Evolutionary conservation across 2,113 vertebrate species (phyloP), one percentile per base, ranked within the genome.

Genomic region (Tympanuchus pallidicinctus): DNA sequence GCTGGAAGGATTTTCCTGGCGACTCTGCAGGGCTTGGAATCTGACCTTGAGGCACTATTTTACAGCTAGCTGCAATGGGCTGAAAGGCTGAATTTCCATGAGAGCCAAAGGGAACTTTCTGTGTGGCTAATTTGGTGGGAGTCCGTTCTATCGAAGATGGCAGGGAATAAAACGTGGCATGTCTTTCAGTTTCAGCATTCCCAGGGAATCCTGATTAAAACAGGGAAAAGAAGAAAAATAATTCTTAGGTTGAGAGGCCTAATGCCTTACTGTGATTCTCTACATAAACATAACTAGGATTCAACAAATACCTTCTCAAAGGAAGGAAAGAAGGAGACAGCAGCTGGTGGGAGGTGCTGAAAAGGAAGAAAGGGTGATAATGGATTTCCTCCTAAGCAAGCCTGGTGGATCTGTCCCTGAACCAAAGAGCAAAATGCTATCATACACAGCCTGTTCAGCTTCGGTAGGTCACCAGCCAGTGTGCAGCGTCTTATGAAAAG

Each of bases 41-140:
- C 96, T 99, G 98, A 90, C 98, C 98, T 93, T 99, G 99, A 30
- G 99, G 98, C 71, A 99, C 97, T 92, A 99, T 99, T 97, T 99
- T 99, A 96, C 99, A 99, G 98, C 99, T 99, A 67, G 99, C 98
- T 72, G 99, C 99, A 96, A 99, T 99, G 67, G 99, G 99, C 96
- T 99, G 99, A 97, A 99, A 99, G 86, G 99, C 99, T n/a, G 99
- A 99, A 98, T 99, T 99, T 95, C 98, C 98, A 87, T 99, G 99
- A 95, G 98, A 99, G 94, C 99, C 98, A 92, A 99, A 98, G 57
- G 98, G 97, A 86, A 99, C 98, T 96, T 98, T 99, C 94, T 99
- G 99, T 38, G 98, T 63, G 97, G 98, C 98, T 84, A 98, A 97
- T 92, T 99, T 98, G 74, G 98, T 98, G 56, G 98, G 98, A 76